A percentile compares a stretch with the other conserved stretches of the same genome.
phyloP scores from a whole-genome alignment of 2,113 vertebrate species.

The Apaloderma vittatum region DNA sequence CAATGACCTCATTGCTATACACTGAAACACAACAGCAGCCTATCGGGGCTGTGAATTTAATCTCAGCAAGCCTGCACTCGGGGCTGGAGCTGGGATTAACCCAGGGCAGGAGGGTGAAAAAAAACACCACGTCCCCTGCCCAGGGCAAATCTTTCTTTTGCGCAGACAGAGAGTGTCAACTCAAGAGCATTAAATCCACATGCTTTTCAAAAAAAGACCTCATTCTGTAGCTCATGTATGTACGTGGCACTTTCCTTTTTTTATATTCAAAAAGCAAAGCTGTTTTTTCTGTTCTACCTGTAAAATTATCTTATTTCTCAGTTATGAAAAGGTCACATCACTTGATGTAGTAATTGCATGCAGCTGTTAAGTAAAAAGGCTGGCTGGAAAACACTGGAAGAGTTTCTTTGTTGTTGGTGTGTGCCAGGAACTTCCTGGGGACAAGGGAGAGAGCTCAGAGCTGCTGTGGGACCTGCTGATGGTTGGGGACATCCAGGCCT shows the following conservation, averaged over 20 bases:
- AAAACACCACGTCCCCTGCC: not conserved
- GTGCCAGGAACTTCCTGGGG: not conserved
- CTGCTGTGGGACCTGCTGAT: not conserved
- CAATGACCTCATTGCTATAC: not conserved
- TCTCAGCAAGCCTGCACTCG: not conserved
- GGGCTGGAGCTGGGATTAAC: not conserved
- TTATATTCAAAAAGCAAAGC: not conserved
- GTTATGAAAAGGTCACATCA: conserved; percentile 13
- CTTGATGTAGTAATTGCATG: conserved; percentile 1
- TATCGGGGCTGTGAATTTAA: too few relatives aligned
- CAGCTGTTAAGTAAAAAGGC: conserved; percentile 13
- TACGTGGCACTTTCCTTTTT: not conserved
- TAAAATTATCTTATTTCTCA: not conserved
- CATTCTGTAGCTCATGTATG: not conserved
- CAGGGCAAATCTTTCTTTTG: not conserved
- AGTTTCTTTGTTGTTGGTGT: not conserved
- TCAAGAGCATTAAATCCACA: not conserved
- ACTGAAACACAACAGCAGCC: not conserved
- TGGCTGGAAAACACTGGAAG: not conserved
- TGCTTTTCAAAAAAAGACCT: not conserved
- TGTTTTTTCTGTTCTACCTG: not conserved
- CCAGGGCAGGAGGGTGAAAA: not conserved
- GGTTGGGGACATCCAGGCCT: too few relatives aligned
- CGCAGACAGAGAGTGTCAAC: not conserved
- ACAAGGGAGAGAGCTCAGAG: not conserved